Base-by-base conservation (phyloP, 2,888 invertebrate species). In the Leptopilina drosophilae region DNA sequence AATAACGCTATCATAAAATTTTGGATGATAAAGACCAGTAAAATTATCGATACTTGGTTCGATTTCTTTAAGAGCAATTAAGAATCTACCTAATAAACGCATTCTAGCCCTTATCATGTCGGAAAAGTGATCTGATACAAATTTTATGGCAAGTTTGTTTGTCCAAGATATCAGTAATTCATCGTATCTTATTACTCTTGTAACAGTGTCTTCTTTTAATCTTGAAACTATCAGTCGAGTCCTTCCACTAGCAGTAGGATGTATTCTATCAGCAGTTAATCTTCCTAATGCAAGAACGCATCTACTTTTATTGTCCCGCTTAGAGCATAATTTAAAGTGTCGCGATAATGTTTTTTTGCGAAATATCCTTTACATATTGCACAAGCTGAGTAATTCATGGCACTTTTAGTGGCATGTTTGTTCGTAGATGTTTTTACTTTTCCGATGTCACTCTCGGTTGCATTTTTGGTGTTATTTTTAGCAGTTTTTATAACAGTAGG, bases 41-140 rank as follows among this genome's bases (percentile, higher is more conserved):
- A 81, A 80, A 53, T 81, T 78, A 0, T 64, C 33, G 15, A 83
- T 77, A 12, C 66, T 62, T n/a, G 20, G n/a, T 20, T 83, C 77
- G 4, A 79, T 49, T 5, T 14, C 1, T 62, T 56, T 77, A 4
- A 78, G 62, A 5, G 56, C 66, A 9, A 42, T 4, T 20, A 78
- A 9, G n/a, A 80, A 75, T 26, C 81, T 53, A 42, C 77, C 81
- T 4, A 82, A 20, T 5, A 80, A 53, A 11, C 53, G 8, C 53
- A 53, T 11, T 53, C 53, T 8, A 53, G 53, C 8, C 12, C 53
- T 11, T 53, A 53, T 53, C 53, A 53, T 53, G 12, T 53, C 53
- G 1, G 9, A 8, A 53, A 11, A 8, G 8, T 53, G 53, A 12
- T 53, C 53, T 53, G 12, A 53, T 12, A 11, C 12, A 53, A 11